Evolutionary conservation across 2,113 vertebrate genomes (phyloP).

Genomic region (Columba janthina): DNA sequence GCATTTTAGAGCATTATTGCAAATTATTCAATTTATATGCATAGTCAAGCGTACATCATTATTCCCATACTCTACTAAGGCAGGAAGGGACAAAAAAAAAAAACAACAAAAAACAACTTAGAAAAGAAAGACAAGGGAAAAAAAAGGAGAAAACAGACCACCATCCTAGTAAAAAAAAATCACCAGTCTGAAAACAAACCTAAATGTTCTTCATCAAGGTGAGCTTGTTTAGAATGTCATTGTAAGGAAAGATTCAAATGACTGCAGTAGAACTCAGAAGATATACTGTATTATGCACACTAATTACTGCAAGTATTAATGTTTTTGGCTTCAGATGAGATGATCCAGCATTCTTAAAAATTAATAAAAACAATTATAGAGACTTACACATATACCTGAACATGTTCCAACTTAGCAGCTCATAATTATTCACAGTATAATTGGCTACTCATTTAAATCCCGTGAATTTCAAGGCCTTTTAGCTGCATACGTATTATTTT

Average conservation of each 20-base stretch:
- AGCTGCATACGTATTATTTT: not conserved
- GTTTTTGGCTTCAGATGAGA: conserved; percentile 41
- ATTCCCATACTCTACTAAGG: not conserved
- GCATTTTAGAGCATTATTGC: conserved; percentile 39
- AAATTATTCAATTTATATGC: conserved; percentile 73
- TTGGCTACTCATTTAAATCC: conserved; percentile 40
- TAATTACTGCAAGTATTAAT: conserved; percentile 52
- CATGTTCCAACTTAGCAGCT: conserved; percentile 38
- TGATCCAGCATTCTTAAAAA: conserved; percentile 59
- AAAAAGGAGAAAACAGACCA: not conserved
- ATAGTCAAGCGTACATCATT: conserved; percentile 57
- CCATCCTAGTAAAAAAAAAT: not conserved
- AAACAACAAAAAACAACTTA: not conserved
- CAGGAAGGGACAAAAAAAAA: not conserved
- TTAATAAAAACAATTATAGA: conserved; percentile 35
- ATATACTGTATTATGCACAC: conserved; percentile 29
- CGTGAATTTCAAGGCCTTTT: conserved; percentile 20
- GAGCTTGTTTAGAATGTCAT: not conserved
- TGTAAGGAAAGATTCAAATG: conserved; percentile 9
- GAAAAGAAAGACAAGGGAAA: not conserved
- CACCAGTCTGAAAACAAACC: not conserved
- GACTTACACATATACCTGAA: conserved; percentile 25
- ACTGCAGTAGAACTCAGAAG: conserved; percentile 19
- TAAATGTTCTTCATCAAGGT: not conserved
- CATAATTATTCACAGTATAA: conserved; percentile 39